Evolutionary conservation across 2,113 vertebrate genomes (phyloP).

Genomic region (Synodontis membranacea): DNA sequence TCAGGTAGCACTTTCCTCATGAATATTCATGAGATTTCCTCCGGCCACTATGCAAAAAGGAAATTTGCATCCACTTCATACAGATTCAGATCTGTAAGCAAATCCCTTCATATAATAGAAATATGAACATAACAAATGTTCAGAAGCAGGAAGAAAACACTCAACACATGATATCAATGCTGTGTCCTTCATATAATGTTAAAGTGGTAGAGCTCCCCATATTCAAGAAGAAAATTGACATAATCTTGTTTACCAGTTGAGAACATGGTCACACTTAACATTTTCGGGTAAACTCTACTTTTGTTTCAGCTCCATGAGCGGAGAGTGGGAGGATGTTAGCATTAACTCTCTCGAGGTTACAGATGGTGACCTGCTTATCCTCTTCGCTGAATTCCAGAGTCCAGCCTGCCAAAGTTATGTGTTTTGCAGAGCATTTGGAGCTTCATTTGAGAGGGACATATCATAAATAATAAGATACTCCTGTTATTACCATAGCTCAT

Average conservation of each 20-base stretch:
- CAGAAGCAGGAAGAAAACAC: too few relatives aligned
- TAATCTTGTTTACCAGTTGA: background rate
- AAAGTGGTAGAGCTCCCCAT: background rate
- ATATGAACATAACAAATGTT: too few relatives aligned
- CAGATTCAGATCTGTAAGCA: too few relatives aligned
- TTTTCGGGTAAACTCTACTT: background rate
- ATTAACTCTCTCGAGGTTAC: slow-evolving; percentile 34
- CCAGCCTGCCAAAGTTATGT: background rate
- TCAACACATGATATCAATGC: background rate
- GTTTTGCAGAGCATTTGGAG: slow-evolving; percentile 16
- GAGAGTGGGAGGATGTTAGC: slow-evolving; percentile 23
- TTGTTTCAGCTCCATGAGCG: background rate
- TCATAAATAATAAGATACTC: background rate
- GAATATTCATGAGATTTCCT: too few relatives aligned
- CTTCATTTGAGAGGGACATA: background rate
- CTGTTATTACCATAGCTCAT: background rate
- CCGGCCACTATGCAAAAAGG: too few relatives aligned
- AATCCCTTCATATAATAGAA: too few relatives aligned
- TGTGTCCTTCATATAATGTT: background rate
- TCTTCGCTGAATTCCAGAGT: slow-evolving; percentile 29
- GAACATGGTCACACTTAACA: background rate
- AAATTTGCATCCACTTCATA: too few relatives aligned
- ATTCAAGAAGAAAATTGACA: background rate
- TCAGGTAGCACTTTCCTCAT: too few relatives aligned
- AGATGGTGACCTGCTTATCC: slow-evolving; percentile 50